Base-by-base conservation (phyloP, 2,888 invertebrate genomes). In the Xestia xanthographa region DNA sequence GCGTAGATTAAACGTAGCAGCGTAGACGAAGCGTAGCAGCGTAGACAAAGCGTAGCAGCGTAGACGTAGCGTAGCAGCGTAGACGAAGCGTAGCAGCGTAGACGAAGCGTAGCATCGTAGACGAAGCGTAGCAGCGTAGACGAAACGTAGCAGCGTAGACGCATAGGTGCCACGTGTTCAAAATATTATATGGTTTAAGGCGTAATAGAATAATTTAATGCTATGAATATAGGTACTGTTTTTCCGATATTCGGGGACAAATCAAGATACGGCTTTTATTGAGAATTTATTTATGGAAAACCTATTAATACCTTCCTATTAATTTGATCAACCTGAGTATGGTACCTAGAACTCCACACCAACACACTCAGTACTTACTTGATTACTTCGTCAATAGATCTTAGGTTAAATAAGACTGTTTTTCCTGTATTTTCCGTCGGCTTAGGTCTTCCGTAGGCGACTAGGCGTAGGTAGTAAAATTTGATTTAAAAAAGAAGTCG, bases 401-500 rank as follows among this genome's bases (percentile, higher is more conserved):
- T 38, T 6, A 20, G 2, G 29, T n/a, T 6, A 34, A 41, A 34
- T 60, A 17, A 34, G 41, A 12, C 12, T 8, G 3, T 50, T 58
- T 34, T 71, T 41, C 14, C 12, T 20, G 1, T 20, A 14, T 60
- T 62, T 43, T 62, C 34, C 8, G 22, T 5, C 9, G n/a, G 12
- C 12, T 50, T 29, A 41, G 11, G 41, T 41, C 20, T n/a, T 53
- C 4, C 38, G 9, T 26, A 60, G 4, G 8, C 17, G 48, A 29
- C 9, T 26, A 60, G 6, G 8, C 17, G 48, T 56, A 9, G 38
- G 48, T 56, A 9, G 38, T 29, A 38, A 43, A 50, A 26, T 60
- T 45, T 20, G 22, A 14, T 50, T 81, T 29, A 53, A 82, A 82
- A 76, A 69, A 38, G 69, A 76, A 50, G 29, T 63, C n/a, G 53